phyloP scores from a whole-genome alignment of 2,797 vertebrate genomes.

The Poecilia picta region DNA sequence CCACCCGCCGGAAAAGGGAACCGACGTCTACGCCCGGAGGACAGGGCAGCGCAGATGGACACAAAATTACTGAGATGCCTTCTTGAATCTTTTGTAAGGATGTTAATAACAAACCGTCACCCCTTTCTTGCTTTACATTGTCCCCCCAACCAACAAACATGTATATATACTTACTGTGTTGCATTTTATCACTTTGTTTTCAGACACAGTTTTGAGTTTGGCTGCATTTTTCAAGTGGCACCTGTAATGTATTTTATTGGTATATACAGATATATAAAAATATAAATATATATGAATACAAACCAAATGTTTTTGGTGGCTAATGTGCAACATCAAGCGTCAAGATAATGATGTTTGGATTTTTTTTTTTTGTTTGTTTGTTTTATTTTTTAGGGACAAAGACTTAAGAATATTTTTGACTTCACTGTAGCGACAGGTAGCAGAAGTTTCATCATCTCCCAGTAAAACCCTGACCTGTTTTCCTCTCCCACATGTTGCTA shows the following conservation, averaged over 20 bases:
- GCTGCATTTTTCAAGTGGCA: slow-evolving; percentile 91
- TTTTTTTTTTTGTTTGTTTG: neutral
- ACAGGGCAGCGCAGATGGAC: slow-evolving; percentile 65
- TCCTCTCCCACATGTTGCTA: slow-evolving; percentile 15
- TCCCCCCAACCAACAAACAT: slow-evolving; percentile 24
- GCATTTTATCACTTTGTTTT: slow-evolving; percentile 80
- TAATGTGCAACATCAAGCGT: slow-evolving; percentile 61
- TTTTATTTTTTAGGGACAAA: slow-evolving; percentile 48
- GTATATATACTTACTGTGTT: slow-evolving; percentile 86
- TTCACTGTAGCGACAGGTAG: slow-evolving; percentile 59
- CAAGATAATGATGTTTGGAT: slow-evolving; percentile 30
- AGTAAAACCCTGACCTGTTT: slow-evolving; percentile 30
- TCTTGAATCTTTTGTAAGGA: slow-evolving; percentile 99
- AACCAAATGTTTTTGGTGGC: slow-evolving; percentile 67
- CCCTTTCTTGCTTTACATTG: slow-evolving; percentile 40
- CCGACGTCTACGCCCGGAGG: slow-evolving; percentile 50
- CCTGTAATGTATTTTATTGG: slow-evolving; percentile 92
- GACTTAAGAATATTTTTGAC: slow-evolving; percentile 48
- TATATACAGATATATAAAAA: slow-evolving; percentile 72
- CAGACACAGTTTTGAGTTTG: slow-evolving; percentile 90
- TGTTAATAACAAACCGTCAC: slow-evolving; percentile 88
- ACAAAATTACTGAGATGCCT: slow-evolving; percentile 88
- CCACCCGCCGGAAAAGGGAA: slow-evolving; percentile 72
- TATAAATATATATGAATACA: slow-evolving; percentile 72
- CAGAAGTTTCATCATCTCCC: slow-evolving; percentile 41